Percentiles rank a stretch among this genome's conserved stretches.
Conservation (phyloP, 92 coral and sea anemone species). For the Epizoanthus scotinus region DNA sequence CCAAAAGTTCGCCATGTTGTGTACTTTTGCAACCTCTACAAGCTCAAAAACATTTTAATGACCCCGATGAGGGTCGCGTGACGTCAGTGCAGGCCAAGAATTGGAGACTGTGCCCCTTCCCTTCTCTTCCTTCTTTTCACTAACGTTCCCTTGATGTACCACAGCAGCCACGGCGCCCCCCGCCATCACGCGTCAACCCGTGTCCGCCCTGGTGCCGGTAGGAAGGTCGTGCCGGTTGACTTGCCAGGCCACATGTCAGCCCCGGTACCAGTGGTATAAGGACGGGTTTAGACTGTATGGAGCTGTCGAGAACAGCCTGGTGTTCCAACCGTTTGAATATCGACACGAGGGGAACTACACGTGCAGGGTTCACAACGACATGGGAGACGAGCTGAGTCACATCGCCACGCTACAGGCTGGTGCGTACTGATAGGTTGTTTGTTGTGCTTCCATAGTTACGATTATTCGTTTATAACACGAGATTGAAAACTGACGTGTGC, state of each 20-base stretch:
- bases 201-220: conserved; percentile 65
- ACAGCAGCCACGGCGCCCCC: conserved; percentile 68
- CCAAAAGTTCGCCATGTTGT: too few relatives aligned
- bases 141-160: not conserved
- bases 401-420: conserved; percentile 78
- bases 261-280: conserved; percentile 83
- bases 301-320: conserved; percentile 49
- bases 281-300: conserved; percentile 62
- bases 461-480: too few relatives aligned
- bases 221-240: conserved; percentile 55
- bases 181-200: conserved; percentile 67
- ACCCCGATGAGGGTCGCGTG: too few relatives aligned
- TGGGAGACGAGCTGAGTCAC: conserved; percentile 82
- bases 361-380: conserved; percentile 76
- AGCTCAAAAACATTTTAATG: too few relatives aligned
- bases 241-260: conserved; percentile 63
- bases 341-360: conserved; percentile 85
- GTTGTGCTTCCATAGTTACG: not conserved
- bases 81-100: too few relatives aligned
- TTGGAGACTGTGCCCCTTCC: too few relatives aligned
- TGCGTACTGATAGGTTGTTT: conserved; percentile 39
- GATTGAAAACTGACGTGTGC: too few relatives aligned
- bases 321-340: conserved; percentile 68
- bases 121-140: too few relatives aligned
- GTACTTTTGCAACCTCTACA: too few relatives aligned